Base-by-base conservation (phyloP, 2,797 vertebrate genomes). In the Setipinna tenuifilis region DNA sequence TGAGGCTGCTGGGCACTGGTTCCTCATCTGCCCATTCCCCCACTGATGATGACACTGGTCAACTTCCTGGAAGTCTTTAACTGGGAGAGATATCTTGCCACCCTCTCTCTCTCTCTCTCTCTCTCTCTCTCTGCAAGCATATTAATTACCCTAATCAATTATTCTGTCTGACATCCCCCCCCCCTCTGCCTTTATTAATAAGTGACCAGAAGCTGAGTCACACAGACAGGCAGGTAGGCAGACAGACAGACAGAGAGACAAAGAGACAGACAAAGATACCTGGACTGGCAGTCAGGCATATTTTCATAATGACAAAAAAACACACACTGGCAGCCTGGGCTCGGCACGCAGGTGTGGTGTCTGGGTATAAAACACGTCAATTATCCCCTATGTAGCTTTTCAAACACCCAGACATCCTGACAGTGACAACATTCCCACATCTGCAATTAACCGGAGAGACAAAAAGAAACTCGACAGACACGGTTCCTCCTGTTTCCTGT, bases 131-230 rank as follows among this genome's bases (percentile, higher is more conserved):
- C 5, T 6, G 19, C 25, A 54, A 23, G 44, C 23, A 82, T 86
- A 62, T 35, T 83, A 86, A 90, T 90, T 82, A 85, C 46, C 81
- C 87, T 85, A 84, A 88, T 87, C 89, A 58, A 65, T 88, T 89
- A 85, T 85, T 83, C 83, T 82, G 50, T 84, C 86, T 81, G 83
- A 83, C 71, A 61, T 82, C 54, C 59, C 83, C 31, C 44, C 44
- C 50, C 50, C 44, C 50, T 7, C 82, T 80, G 31, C 83, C 57
- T 50, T 19, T 85, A 87, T 85, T 85, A 89, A 89, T 62, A 83
- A 87, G 54, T 71, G 83, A 80, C 48, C 62, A 75, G 82, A 83
- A 57, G 57, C 28, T 81, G 86, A 84, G 65, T 62, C 81, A 28
- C 48, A 28, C 68, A 41, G 68, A 75, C 28, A 41, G 35, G 41